These are phyloP conservation scores for Hippolais icterina DNA, from an alignment of 2,113 vertebrate species.

Conservation along the genomic window DNA sequence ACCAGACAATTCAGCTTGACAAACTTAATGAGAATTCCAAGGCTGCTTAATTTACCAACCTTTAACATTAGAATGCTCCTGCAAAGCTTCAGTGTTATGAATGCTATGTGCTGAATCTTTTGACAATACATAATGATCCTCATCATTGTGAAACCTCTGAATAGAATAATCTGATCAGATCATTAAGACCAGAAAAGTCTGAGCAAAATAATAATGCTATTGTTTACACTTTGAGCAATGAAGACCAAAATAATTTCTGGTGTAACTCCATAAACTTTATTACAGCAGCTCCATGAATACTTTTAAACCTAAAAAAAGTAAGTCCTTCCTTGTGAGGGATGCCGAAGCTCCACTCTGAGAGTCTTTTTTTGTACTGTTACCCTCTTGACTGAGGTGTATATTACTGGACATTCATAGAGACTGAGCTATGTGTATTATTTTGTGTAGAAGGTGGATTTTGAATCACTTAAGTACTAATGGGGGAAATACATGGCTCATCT, in stretches of 20 bases:
- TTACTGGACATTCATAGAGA: background rate
- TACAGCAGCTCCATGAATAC: background rate
- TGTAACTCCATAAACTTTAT: background rate
- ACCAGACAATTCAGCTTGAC: constrained; percentile 24
- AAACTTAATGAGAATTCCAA: constrained; percentile 42
- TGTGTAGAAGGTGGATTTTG: background rate
- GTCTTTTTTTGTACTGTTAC: background rate
- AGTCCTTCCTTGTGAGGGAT: background rate
- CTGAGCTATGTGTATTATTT: background rate
- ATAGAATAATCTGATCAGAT: constrained; percentile 45
- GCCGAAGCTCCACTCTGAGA: background rate
- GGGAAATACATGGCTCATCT: background rate
- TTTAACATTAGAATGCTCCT: constrained; percentile 10
- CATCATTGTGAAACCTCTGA: constrained; percentile 32
- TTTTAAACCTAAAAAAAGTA: background rate
- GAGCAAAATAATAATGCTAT: constrained; percentile 1
- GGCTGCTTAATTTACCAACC: constrained; percentile 43
- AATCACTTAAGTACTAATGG: background rate
- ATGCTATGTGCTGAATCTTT: constrained; percentile 46
- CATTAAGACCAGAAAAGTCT: constrained; percentile 18
- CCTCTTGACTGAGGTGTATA: background rate
- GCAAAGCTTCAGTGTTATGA: constrained; percentile 6
- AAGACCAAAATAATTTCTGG: background rate
- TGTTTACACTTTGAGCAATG: constrained; percentile 4
- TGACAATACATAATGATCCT: constrained; percentile 47